Evolutionary conservation across 1,140 invertebrate genomes (phyloP).

Genomic region (Paraescarpia echinospica): DNA sequence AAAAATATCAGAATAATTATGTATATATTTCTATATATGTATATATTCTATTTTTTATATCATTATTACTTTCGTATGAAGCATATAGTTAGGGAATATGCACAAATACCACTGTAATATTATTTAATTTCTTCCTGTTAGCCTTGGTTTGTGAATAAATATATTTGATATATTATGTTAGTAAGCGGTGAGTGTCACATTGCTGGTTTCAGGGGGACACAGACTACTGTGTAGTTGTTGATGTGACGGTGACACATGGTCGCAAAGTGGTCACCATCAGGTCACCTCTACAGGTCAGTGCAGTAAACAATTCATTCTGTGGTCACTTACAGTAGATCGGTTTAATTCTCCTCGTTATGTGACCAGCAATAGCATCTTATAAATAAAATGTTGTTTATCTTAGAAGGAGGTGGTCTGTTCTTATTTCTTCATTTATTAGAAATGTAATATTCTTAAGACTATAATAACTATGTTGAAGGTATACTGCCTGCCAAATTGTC

Average conservation of each 20-base stretch:
- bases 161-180: background rate
- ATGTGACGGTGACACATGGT: constrained; percentile 66
- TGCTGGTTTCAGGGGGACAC: constrained; percentile 60
- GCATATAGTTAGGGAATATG: background rate
- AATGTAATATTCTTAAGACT: too few species aligned
- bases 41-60: too few species aligned
- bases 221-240: constrained; percentile 70
- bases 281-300: constrained; percentile 74
- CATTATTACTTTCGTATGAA: background rate
- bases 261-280: constrained; percentile 69
- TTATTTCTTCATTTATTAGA: too few species aligned
- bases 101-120: background rate
- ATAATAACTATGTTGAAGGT: too few species aligned
- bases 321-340: background rate
- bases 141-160: background rate
- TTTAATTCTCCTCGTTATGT: background rate
- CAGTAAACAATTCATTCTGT: background rate
- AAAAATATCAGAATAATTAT: background rate
- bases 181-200: background rate
- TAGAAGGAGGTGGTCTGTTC: too few species aligned
- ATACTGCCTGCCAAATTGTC: too few species aligned
- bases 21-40: background rate
- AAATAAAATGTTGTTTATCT: too few species aligned
- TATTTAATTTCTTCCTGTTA: background rate
- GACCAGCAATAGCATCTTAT: too few species aligned